Percentiles rank a stretch among this genome's conserved stretches.
Evolutionary conservation across 30 jellyfish, hydroid and myxozoan species (phyloP).

Genomic region (Aurelia aurita complex sp. Pacific): DNA sequence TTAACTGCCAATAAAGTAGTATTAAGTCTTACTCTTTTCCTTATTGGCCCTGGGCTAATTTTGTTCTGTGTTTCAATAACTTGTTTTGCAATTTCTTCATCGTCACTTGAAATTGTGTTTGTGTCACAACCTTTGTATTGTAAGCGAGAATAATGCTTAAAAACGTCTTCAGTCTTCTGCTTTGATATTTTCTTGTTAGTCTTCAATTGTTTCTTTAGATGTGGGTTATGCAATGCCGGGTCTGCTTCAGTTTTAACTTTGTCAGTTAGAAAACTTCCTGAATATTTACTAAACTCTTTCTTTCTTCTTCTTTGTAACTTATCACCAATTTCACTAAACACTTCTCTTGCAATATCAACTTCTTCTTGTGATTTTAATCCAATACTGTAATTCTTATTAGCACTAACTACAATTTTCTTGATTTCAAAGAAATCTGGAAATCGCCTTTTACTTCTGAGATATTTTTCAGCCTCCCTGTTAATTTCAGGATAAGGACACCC

Average conservation of each 20-base stretch:
- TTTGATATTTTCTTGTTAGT: conserved; percentile 71
- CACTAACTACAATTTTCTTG: conserved; percentile 54
- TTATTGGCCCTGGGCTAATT: conserved; percentile 1
- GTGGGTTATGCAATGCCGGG: conserved; percentile 79
- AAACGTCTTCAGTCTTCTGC: conserved; percentile 63
- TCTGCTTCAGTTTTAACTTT: conserved; percentile 47
- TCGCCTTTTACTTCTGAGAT: conserved; percentile 26
- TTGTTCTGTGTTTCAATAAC: conserved; percentile 41
- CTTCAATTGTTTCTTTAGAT: conserved; percentile 65
- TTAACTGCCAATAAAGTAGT: not conserved
- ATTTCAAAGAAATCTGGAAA: conserved; percentile 96
- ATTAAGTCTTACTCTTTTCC: not conserved
- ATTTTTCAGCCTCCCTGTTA: conserved; percentile 86
- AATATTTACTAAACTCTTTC: conserved; percentile 53
- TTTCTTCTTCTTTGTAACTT: conserved; percentile 83
- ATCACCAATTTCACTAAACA: conserved; percentile 90
- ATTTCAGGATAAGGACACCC: conserved; percentile 90
- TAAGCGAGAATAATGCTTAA: conserved; percentile 44
- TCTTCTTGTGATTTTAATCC: conserved; percentile 57
- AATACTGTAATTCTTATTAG: conserved; percentile 45
- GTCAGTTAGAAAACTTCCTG: conserved; percentile 79
- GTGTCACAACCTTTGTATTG: conserved; percentile 60
- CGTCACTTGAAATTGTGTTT: conserved; percentile 14
- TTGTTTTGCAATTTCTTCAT: conserved; percentile 34
- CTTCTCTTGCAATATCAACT: conserved; percentile 69